Percentiles rank a stretch among this genome's conserved stretches.
These are phyloP conservation scores for Calliphora vicina DNA, from an alignment of 1,140 invertebrate genomes.

Conservation along the genomic window DNA sequence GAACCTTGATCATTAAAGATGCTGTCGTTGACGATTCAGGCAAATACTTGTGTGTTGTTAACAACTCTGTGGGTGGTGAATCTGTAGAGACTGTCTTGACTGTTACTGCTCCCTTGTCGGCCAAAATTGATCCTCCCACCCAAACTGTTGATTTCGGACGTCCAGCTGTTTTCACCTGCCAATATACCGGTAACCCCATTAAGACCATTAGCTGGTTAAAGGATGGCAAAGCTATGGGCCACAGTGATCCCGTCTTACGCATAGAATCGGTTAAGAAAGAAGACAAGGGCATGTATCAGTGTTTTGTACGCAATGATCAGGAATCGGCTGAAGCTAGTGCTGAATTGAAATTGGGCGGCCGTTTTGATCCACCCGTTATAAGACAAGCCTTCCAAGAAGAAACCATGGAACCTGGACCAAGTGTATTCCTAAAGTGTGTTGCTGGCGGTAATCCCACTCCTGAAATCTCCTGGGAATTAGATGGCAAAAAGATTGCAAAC, in stretches of 20 bases:
- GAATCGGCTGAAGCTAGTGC: conserved; percentile 92
- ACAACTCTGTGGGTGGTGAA: conserved; percentile 92
- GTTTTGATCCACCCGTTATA: conserved; percentile 90
- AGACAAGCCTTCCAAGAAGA: conserved; percentile 86
- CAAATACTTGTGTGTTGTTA: conserved; percentile 92
- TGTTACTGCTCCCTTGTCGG: conserved; percentile 87
- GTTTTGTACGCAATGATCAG: conserved; percentile 92
- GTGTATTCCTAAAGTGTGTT: conserved; percentile 82
- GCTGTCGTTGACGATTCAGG: conserved; percentile 91
- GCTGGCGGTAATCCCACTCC: conserved; percentile 85
- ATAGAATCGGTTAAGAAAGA: conserved; percentile 92
- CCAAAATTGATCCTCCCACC: conserved; percentile 85
- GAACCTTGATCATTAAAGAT: conserved; percentile 90
- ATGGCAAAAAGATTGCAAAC: conserved; percentile 84
- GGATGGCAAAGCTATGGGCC: conserved; percentile 84
- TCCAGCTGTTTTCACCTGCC: conserved; percentile 88
- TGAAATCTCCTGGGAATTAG: conserved; percentile 93
- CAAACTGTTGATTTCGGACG: conserved; percentile 93
- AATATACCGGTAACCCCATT: conserved; percentile 88
- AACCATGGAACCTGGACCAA: conserved; percentile 85
- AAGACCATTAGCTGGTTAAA: conserved; percentile 92
- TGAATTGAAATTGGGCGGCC: conserved; percentile 90
- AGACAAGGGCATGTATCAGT: conserved; percentile 98
- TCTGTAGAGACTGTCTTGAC: conserved; percentile 91
- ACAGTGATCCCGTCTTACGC: conserved; percentile 79